Conservation (phyloP, 2,888 invertebrate genomes). For the Colletes collaris region DNA sequence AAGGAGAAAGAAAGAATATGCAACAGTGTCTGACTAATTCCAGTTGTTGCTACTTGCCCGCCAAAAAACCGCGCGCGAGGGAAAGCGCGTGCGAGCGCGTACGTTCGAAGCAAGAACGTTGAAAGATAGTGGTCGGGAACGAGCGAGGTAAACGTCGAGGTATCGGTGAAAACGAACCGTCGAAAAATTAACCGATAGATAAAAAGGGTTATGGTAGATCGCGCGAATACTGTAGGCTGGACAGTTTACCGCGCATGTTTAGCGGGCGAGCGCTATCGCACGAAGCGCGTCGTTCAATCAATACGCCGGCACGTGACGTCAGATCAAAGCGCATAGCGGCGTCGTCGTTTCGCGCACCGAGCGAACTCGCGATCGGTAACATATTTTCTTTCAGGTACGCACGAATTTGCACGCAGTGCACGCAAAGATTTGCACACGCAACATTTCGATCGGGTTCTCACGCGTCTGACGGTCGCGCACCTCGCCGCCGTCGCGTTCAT, state of each 20-base stretch:
- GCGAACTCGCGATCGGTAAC: background rate
- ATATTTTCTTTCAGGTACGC: background rate
- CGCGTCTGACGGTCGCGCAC: constrained; percentile 22
- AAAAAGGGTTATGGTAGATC: constrained; percentile 3
- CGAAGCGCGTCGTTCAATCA: constrained; percentile 60
- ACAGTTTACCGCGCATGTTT: constrained; percentile 43
- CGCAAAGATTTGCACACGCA: background rate
- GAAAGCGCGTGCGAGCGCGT: too few relatives aligned
- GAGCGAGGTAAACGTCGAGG: background rate
- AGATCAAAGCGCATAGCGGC: constrained; percentile 31
- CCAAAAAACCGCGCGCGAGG: background rate
- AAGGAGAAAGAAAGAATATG: background rate
- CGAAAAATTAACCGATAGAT: background rate
- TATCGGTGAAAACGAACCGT: background rate
- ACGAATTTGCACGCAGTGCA: constrained; percentile 1
- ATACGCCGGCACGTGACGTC: constrained; percentile 73
- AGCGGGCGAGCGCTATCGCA: constrained; percentile 3
- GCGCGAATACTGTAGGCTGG: background rate
- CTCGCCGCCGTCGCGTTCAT: background rate
- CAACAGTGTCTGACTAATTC: background rate
- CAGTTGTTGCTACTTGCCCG: constrained; percentile 1
- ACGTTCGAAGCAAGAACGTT: background rate
- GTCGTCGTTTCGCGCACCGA: background rate
- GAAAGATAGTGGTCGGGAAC: background rate
- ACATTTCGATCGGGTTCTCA: constrained; percentile 18